Evolutionary conservation across 92 coral and sea anemone species (phyloP), one percentile per base, ranked within the genome.

Genomic region (Palythoa grandis): DNA sequence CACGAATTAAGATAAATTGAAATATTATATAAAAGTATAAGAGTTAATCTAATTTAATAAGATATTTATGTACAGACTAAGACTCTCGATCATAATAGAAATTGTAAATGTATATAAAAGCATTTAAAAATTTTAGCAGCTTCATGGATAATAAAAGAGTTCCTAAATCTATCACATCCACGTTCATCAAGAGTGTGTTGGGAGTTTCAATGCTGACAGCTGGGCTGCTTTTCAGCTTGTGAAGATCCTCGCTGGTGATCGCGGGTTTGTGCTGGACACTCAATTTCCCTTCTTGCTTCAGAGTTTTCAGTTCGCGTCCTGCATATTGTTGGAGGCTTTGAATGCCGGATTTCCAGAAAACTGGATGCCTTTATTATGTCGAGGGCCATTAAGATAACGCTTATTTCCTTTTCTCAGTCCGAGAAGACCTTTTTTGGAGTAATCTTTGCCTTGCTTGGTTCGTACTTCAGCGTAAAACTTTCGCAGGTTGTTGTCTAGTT

Each of bases 401-500:
- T n/a, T n/a, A n/a, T 39, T 84, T 25, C 85, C 88, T 60, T 72
- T 83, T 76, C 91, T 40, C 53, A 88, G 39, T 24, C 77, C 71
- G 3, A 84, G 78, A 20, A 87, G 78, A 17, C 56, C 52, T 11
- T 29, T 65, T 66, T 47, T 78, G 24, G 79, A 72, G 43, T 89
- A 85, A 54, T 71, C 48, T 76, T 77, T 76, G 70, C 92, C 88
- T 60, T 77, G n/a, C 56, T 89, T 89, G 70, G 78, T 85, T 76
- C 79, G 14, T 16, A 78, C 89, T 72, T 89, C 89, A 14, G 87
- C 92, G 58, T 89, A 89, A 77, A 89, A 89, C 40, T 43, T 57
- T 35, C 54, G 24, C 7, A 89, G 76, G 39, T 43, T 78, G 43
- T 52, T 24, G 40, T 85, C 86, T 5, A 77, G 82, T 60, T 89